phyloP scores from a whole-genome alignment of 2,797 vertebrate species.

The Darevskia mixta region DNA sequence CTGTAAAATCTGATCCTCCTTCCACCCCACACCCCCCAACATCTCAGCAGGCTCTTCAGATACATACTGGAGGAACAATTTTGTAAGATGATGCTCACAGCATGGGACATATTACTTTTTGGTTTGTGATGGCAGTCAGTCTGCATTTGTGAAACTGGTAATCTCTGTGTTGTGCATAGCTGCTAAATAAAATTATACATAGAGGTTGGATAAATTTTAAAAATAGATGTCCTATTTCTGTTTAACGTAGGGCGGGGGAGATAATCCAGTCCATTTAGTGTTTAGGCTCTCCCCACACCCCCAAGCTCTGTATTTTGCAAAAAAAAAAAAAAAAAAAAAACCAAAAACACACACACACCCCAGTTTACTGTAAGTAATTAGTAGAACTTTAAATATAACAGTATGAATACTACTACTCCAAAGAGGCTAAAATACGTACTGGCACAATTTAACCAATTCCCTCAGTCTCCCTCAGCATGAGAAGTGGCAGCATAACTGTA shows the following conservation, averaged over 20 bases:
- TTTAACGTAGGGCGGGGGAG: neutral
- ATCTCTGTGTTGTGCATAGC: slow-evolving; percentile 43
- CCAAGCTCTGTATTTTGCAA: slow-evolving; percentile 58
- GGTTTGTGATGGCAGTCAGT: slow-evolving; percentile 42
- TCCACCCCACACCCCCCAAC: neutral
- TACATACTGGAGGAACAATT: slow-evolving; percentile 29
- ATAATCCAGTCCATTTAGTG: neutral
- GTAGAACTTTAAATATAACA: neutral
- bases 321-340: neutral
- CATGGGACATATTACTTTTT: slow-evolving; percentile 45
- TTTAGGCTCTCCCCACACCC: neutral
- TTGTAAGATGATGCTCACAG: slow-evolving; percentile 34
- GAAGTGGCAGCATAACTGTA: slow-evolving; percentile 63
- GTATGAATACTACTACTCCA: slow-evolving; percentile 62
- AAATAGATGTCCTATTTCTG: slow-evolving; percentile 18
- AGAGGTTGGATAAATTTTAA: slow-evolving; percentile 41
- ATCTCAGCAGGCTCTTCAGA: slow-evolving; percentile 25
- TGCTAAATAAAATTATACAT: slow-evolving; percentile 40
- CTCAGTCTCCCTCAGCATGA: slow-evolving; percentile 48
- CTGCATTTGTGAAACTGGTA: slow-evolving; percentile 46
- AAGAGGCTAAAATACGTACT: slow-evolving; percentile 34
- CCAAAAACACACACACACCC: neutral
- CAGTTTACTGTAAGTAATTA: slow-evolving; percentile 26
- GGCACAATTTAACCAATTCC: slow-evolving; percentile 60
- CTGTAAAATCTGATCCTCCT: slow-evolving; percentile 13